phyloP scores from a whole-genome alignment of 2,888 invertebrate species.

The Callinectes sapidus region DNA sequence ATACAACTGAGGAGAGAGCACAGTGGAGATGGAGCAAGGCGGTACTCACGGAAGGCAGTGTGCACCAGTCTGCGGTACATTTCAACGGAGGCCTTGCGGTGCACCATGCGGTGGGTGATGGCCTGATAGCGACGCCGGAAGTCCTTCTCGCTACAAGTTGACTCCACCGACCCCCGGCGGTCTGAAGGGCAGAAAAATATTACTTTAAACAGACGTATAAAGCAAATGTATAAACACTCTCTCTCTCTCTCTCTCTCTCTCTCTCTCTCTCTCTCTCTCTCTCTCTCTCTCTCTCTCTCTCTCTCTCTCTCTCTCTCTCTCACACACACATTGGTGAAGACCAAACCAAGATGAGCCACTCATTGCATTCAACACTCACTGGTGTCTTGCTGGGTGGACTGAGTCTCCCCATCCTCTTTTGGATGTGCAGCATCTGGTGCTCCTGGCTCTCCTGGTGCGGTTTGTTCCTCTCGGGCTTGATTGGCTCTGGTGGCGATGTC shows the following conservation, averaged over 20 bases:
- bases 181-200: conserved; percentile 13
- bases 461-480: conserved; percentile 43
- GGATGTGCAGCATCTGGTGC: background rate
- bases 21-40: background rate
- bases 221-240: background rate
- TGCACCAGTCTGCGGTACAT: conserved; percentile 90
- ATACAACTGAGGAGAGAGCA: background rate
- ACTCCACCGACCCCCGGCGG: conserved; percentile 76
- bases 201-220: background rate
- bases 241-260: background rate
- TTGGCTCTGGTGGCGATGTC: background rate
- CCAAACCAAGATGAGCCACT: background rate
- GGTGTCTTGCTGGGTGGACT: background rate
- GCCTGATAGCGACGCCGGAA: conserved; percentile 88
- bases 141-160: conserved; percentile 89
- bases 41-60: conserved; percentile 87
- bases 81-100: conserved; percentile 91
- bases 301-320: no score
- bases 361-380: background rate
- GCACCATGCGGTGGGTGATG: conserved; percentile 91
- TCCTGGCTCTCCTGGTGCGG: conserved; percentile 39
- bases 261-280: no score
- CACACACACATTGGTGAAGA: background rate
- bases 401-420: conserved; percentile 72
- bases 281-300: no score